Evolutionary conservation across 2,888 invertebrate genomes (phyloP), one percentile per base, ranked within the genome.

Genomic region (Drosophila tanythrix): DNA sequence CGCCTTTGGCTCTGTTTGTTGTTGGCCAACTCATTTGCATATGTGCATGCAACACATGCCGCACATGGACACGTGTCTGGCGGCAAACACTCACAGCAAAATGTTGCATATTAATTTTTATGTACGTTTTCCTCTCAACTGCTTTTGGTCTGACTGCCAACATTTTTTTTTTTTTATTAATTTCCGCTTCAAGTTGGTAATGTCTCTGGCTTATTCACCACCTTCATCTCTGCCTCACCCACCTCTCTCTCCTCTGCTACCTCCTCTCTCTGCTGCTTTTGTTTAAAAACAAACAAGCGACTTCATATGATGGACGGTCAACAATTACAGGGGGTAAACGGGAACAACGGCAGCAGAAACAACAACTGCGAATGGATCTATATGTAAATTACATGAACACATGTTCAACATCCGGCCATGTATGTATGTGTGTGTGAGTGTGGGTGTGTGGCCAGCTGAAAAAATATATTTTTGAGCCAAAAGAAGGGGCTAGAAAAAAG

Each of bases 51-150:
- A 74, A 74, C 79, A 82, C 68, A 74, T 81, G 82, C 63, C 66
- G 40, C 35, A 36, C 82, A 70, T 43, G 77, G 74, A 77, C 79
- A 80, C 73, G 72, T 66, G 72, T 72, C 68, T 68, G 48, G 58
- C 71, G 61, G 51, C 74, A 71, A 71, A 51, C 72, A 79, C 79
- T 70, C 74, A 70, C 79, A 79, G 59, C 82, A 83, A 66, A 85
- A 83, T 86, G 79, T 82, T 86, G 84, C 87, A 85, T 85, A 85
- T 85, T 84, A 82, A 85, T 86, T 82, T 83, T 81, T 69, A 79
- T 76, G 66, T 70, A 79, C 56, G 69, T 55, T 69, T 55, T 53
- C 56, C 27, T 56, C 40, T 60, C 43, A 31, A 35, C 46, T 31
- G 18, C 59, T 51, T 21, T 29, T 11, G 8, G 56, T 52, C 59